Conservation (phyloP, 2,797 vertebrate genomes). For the Sparidentex hasta region DNA sequence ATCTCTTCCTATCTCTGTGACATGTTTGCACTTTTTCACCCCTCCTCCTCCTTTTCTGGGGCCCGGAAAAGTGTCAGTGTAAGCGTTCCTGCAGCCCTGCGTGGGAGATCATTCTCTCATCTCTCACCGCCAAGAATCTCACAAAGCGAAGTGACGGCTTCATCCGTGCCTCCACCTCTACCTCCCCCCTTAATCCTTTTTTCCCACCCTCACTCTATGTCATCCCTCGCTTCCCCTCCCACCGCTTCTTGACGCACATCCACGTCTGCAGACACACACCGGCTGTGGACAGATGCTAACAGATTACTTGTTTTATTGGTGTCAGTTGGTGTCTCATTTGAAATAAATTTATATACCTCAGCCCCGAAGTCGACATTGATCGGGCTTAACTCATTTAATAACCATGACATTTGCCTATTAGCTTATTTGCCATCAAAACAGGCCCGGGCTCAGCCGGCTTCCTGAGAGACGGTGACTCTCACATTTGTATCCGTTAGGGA, state of each 20-base stretch:
- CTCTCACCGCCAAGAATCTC: slow-evolving; percentile 70
- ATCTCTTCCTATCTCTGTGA: slow-evolving; percentile 63
- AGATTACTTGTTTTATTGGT: slow-evolving; percentile 79
- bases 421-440: slow-evolving; percentile 80
- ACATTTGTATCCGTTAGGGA: slow-evolving; percentile 57
- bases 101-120: slow-evolving; percentile 79
- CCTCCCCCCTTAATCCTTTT: slow-evolving; percentile 54
- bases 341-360: slow-evolving; percentile 80
- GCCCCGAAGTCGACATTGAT: slow-evolving; percentile 75
- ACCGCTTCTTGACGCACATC: slow-evolving; percentile 12
- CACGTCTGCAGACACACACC: slow-evolving; percentile 14
- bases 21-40: slow-evolving; percentile 53
- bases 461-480: slow-evolving; percentile 57
- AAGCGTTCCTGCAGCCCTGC: slow-evolving; percentile 74
- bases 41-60: slow-evolving; percentile 17
- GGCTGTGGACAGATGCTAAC: slow-evolving; percentile 72
- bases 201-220: slow-evolving; percentile 55
- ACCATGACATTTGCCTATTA: slow-evolving; percentile 78
- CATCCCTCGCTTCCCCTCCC: slow-evolving; percentile 63
- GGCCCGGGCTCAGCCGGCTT: slow-evolving; percentile 49
- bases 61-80: slow-evolving; percentile 70
- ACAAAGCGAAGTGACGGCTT: slow-evolving; percentile 73
- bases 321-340: slow-evolving; percentile 75
- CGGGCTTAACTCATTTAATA: slow-evolving; percentile 78
- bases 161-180: slow-evolving; percentile 68